Evolutionary conservation across 2,113 vertebrate species (phyloP).

Genomic region (Salvator merianae): DNA sequence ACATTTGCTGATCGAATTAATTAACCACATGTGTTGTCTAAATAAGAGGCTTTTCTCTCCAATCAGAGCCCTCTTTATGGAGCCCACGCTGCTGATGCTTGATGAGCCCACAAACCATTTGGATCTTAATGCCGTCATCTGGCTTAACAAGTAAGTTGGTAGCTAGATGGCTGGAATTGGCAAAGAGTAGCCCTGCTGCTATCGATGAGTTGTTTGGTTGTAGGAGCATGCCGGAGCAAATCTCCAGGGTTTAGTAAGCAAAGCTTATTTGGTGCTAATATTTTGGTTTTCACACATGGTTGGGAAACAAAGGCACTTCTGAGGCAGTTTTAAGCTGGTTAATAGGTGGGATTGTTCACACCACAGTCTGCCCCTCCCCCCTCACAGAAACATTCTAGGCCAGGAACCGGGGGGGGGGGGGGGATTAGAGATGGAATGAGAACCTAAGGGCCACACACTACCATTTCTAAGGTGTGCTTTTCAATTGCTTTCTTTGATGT

Average conservation of each 20-base stretch:
- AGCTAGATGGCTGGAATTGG: fast-evolving
- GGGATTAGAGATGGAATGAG: too few species aligned
- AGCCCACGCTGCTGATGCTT: slow-evolving; percentile 91
- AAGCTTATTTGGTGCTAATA: neutral
- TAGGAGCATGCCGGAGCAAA: neutral
- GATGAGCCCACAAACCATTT: slow-evolving; percentile 95
- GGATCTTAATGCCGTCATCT: slow-evolving; percentile 94
- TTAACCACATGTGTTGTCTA: too few species aligned
- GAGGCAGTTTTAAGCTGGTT: too few species aligned
- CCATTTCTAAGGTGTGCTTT: too few species aligned
- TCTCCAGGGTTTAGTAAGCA: neutral
- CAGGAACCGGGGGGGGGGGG: too few species aligned
- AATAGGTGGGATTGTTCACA: too few species aligned
- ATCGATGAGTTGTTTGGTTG: neutral
- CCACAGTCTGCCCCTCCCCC: neutral
- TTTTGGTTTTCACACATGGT: neutral
- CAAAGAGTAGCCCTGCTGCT: neutral
- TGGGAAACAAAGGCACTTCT: too few species aligned
- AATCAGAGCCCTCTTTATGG: slow-evolving; percentile 90
- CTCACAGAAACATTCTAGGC: neutral
- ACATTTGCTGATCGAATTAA: too few species aligned
- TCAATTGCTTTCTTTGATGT: too few species aligned
- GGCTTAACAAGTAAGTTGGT: slow-evolving; percentile 89
- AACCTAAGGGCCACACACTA: too few species aligned
- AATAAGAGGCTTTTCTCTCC: too few species aligned